Percentiles rank a stretch among this genome's conserved stretches.
Evolutionary conservation across 1,140 invertebrate species (phyloP).

Genomic region (Sarcophaga bullata): DNA sequence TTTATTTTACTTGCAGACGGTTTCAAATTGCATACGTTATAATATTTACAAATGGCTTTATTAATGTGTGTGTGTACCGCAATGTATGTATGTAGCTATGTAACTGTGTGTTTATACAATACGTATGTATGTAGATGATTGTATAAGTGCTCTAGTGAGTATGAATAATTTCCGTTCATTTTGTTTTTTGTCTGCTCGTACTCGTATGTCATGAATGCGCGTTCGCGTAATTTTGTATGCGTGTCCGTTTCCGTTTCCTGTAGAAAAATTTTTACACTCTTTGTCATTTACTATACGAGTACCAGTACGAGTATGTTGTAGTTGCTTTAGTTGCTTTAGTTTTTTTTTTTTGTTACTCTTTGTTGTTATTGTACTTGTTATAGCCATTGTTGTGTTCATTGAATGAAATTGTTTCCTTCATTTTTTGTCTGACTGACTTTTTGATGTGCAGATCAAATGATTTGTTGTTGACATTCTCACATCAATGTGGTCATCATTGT

Average conservation of each 20-base stretch:
- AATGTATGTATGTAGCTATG: no score
- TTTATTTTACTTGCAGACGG: slow-evolving; percentile 2
- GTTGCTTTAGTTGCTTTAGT: no score
- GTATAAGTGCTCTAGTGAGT: not conserved
- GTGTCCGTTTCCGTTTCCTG: slow-evolving; percentile 25
- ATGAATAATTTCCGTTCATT: not conserved
- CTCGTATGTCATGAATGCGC: slow-evolving; percentile 20
- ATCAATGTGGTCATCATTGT: slow-evolving; percentile 21
- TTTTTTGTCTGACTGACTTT: not conserved
- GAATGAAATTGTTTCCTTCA: slow-evolving; percentile 21
- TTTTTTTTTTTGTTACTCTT: not conserved
- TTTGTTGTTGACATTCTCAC: slow-evolving; percentile 17
- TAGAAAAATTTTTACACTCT: not conserved
- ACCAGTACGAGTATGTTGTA: no score
- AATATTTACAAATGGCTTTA: slow-evolving; percentile 9
- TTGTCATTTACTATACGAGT: no score
- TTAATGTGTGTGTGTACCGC: not conserved
- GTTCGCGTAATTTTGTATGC: slow-evolving; percentile 26
- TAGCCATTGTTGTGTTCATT: not conserved
- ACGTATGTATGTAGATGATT: not conserved
- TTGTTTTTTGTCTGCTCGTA: not conserved
- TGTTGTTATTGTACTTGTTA: not conserved
- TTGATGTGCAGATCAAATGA: not conserved
- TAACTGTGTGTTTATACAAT: no score
- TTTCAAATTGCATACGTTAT: not conserved